Percentiles rank a stretch among this genome's conserved stretches.
Evolutionary conservation across 2,888 invertebrate species (phyloP).

Genomic region (Zaprionus bogoriensis): DNA sequence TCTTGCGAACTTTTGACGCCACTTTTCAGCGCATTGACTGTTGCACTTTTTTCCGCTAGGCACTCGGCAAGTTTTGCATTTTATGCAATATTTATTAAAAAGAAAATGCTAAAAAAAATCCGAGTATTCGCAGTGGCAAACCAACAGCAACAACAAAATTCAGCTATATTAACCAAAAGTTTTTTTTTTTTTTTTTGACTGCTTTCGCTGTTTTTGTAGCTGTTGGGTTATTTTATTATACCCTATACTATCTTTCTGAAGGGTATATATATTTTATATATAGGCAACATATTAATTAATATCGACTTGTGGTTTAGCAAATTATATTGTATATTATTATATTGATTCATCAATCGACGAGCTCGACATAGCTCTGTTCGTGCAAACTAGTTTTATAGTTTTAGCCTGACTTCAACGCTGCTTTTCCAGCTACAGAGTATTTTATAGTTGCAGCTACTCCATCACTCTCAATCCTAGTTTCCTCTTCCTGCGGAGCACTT

Average conservation of each 20-base stretch:
- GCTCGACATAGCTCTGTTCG: no score
- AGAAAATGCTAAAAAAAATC: slow-evolving; percentile 23
- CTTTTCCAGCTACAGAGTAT: not conserved
- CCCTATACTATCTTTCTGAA: not conserved
- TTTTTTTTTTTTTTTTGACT: slow-evolving; percentile 53
- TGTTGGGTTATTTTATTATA: not conserved
- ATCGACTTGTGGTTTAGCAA: no score
- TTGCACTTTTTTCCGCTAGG: slow-evolving; percentile 50
- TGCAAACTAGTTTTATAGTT: no score
- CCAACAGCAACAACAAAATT: slow-evolving; percentile 22
- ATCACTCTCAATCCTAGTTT: not conserved
- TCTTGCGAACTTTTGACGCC: slow-evolving; percentile 54
- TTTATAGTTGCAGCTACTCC: not conserved
- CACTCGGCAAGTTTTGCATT: slow-evolving; percentile 54
- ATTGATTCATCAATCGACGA: no score
- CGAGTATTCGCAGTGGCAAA: not conserved
- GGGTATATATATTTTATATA: no score
- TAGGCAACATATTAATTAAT: no score
- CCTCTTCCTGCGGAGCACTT: slow-evolving; percentile 44
- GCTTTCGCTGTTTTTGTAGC: slow-evolving; percentile 15
- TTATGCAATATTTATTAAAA: slow-evolving; percentile 65
- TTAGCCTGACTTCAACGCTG: no score
- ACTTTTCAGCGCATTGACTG: slow-evolving; percentile 70
- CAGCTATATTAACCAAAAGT: slow-evolving; percentile 65
- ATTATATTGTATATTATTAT: no score